These are phyloP conservation scores for Apteryx mantelli DNA, from an alignment of 2,113 vertebrate species.

Conservation along the genomic window DNA sequence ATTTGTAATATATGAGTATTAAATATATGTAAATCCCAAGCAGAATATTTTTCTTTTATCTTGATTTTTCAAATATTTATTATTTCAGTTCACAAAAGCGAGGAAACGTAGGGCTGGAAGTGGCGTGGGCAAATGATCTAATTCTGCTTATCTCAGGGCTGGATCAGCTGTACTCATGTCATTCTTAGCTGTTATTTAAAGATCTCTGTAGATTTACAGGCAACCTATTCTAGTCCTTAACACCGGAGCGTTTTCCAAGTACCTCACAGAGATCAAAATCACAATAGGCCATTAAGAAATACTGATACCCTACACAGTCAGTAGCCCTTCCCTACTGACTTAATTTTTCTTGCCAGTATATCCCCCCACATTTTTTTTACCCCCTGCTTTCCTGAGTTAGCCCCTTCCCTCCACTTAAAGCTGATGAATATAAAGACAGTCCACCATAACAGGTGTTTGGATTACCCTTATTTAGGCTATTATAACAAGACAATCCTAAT, in stretches of 20 bases:
- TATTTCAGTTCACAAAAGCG: not conserved
- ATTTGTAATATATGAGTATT: not conserved
- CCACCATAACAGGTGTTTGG: not conserved
- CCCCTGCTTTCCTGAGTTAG: not conserved
- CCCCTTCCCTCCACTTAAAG: not conserved
- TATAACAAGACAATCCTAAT: not conserved
- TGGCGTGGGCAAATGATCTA: not conserved
- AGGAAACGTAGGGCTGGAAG: not conserved
- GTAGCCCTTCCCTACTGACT: not conserved
- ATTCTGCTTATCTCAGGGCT: not conserved
- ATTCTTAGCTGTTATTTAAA: not conserved
- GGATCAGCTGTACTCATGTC: too few relatives aligned
- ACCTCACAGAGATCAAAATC: not conserved
- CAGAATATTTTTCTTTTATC: not conserved
- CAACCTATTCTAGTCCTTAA: not conserved
- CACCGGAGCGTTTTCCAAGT: not conserved
- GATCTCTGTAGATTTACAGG: not conserved
- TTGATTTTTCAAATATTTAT: not conserved
- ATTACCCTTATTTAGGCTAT: not conserved
- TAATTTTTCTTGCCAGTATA: not conserved
- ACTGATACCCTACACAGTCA: not conserved
- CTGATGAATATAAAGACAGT: not conserved
- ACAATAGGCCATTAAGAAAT: not conserved
- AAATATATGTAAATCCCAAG: not conserved
- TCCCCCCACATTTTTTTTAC: not conserved